Evolutionary conservation across 2,797 vertebrate species (phyloP).

Genomic region (Sebastolobus alascanus): DNA sequence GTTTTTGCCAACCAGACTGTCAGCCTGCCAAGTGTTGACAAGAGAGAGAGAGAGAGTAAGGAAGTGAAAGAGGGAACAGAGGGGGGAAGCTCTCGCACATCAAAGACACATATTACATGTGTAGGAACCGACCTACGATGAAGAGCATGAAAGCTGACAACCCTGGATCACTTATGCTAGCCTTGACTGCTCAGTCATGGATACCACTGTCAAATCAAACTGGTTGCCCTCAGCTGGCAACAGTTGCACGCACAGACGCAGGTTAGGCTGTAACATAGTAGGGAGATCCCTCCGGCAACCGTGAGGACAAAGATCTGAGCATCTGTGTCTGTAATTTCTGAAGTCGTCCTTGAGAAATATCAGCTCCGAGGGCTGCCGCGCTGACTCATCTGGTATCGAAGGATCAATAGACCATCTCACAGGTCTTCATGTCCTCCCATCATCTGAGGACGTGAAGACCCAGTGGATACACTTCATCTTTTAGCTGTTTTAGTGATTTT

Average conservation of each 20-base stretch:
- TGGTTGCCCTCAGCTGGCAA: not conserved
- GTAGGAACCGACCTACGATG: not conserved
- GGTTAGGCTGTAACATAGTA: not conserved
- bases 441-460: too few relatives aligned
- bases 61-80: constrained; percentile 1
- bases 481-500: too few relatives aligned
- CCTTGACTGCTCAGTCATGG: constrained; percentile 16
- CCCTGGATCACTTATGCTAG: not conserved
- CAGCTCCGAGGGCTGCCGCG: not conserved
- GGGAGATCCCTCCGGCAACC: not conserved
- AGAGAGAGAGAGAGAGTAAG: not conserved
- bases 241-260: not conserved
- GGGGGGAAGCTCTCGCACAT: not conserved
- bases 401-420: constrained; percentile 20
- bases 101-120: not conserved
- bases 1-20: constrained; percentile 7
- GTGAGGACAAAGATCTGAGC: not conserved
- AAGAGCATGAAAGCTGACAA: not conserved
- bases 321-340: not conserved
- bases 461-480: too few relatives aligned
- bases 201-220: constrained; percentile 4
- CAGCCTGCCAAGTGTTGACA: not conserved
- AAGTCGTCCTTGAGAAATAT: not conserved
- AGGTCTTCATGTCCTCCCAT: too few relatives aligned
- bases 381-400: constrained; percentile 4